Conservation (phyloP, 64 coral and sea anemone species). For the Actinia tenebrosa region DNA sequence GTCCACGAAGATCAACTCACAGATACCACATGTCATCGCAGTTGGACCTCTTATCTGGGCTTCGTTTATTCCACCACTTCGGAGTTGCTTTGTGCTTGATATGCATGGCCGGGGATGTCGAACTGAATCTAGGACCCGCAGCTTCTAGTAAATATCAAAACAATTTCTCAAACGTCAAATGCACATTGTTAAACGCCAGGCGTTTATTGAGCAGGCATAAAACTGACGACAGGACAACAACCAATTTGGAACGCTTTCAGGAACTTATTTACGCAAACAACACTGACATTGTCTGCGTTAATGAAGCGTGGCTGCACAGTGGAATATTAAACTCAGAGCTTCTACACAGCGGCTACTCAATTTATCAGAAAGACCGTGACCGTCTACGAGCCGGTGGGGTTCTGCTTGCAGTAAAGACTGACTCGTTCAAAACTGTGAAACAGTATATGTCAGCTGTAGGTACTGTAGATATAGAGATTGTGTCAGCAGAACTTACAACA, state of each 20-base stretch:
- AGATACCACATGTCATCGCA: no score
- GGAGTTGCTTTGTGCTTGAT: not conserved
- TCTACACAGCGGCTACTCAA: slow-evolving; percentile 12
- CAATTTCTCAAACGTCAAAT: slow-evolving; percentile 7
- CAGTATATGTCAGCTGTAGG: not conserved
- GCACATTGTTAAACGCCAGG: slow-evolving; percentile 27
- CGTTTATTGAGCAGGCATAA: slow-evolving; percentile 24
- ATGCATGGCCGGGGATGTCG: not conserved
- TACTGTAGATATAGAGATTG: slow-evolving; percentile 28
- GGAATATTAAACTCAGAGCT: slow-evolving; percentile 15
- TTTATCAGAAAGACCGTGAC: slow-evolving; percentile 29
- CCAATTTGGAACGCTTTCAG: slow-evolving; percentile 35
- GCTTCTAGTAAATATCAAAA: not conserved
- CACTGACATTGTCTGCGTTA: slow-evolving; percentile 31
- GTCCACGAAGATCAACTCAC: no score
- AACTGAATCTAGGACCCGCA: not conserved
- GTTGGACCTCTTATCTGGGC: no score
- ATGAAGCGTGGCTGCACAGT: slow-evolving; percentile 19
- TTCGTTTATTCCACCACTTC: not conserved
- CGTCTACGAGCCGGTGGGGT: slow-evolving; percentile 16
- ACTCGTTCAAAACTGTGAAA: slow-evolving; percentile 40
- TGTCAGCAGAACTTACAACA: slow-evolving; percentile 28
- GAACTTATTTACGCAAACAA: slow-evolving; percentile 43
- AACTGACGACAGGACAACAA: not conserved
- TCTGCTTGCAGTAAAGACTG: slow-evolving; percentile 27